Percentiles rank a stretch among this genome's conserved stretches.
These are phyloP conservation scores for Thalassaphorura encarpata DNA, from an alignment of 1,140 invertebrate genomes.

Conservation along the genomic window DNA sequence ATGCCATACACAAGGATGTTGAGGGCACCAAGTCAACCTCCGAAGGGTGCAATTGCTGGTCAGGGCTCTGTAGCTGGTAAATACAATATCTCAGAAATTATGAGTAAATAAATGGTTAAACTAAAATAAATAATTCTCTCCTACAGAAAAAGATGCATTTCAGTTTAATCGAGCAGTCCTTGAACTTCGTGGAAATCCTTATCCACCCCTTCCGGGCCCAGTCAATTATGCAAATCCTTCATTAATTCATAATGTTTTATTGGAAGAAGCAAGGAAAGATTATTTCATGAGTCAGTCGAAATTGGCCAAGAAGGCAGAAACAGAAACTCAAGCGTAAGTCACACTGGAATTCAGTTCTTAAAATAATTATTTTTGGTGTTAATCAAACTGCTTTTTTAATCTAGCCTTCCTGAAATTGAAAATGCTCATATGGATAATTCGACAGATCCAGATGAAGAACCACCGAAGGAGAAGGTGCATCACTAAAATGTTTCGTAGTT, in stretches of 20 bases:
- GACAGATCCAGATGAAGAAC: too few species aligned
- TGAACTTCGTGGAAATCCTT: conserved; percentile 28
- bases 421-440: neutral
- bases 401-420: conserved; percentile 9
- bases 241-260: conserved; percentile 26
- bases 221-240: conserved; percentile 19
- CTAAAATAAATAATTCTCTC: too few species aligned
- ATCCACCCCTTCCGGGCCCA: conserved; percentile 28
- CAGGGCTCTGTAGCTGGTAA: too few species aligned
- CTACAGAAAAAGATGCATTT: neutral
- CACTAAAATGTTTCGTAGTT: too few species aligned
- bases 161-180: conserved; percentile 14
- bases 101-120: too few species aligned
- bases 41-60: too few species aligned
- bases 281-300: conserved; percentile 21
- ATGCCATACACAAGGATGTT: conserved; percentile 28
- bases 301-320: conserved; percentile 15
- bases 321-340: conserved; percentile 15
- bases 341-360: neutral
- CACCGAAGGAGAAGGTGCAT: too few species aligned
- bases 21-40: conserved; percentile 14
- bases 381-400: neutral
- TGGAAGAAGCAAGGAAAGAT: conserved; percentile 31
- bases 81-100: too few species aligned
- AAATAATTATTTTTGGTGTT: neutral